Conservation (phyloP, 2,113 vertebrate genomes). For the Odocoileus hemionus region DNA sequence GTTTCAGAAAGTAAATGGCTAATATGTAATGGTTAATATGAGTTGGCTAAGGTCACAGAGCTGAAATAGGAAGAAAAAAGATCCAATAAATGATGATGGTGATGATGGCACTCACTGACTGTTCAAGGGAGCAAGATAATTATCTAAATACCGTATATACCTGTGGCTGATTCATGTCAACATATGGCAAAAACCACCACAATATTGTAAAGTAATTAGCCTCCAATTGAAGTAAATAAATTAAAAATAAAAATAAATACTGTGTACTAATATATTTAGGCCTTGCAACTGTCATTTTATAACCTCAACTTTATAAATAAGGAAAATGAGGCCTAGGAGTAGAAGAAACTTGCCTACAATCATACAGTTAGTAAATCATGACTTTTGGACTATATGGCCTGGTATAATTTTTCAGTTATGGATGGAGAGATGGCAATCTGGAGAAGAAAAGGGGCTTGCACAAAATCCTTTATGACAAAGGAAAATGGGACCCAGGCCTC, state of each 20-base stretch:
- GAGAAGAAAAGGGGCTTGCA: neutral
- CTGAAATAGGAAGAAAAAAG: neutral
- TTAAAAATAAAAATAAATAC: neutral
- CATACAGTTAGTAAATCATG: neutral
- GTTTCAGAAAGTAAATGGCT: neutral
- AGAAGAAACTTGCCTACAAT: neutral
- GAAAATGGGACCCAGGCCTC: neutral
- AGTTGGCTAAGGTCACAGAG: neutral
- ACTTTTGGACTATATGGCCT: neutral
- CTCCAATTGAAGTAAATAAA: neutral
- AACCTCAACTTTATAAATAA: neutral
- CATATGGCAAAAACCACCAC: neutral
- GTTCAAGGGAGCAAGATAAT: neutral
- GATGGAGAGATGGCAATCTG: neutral
- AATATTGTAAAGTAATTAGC: neutral
- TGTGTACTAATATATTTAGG: neutral
- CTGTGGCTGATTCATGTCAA: neutral
- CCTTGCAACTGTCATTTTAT: neutral
- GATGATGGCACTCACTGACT: neutral
- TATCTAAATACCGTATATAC: neutral
- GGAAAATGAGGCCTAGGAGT: neutral
- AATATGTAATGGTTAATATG: neutral
- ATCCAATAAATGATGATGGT: no score
- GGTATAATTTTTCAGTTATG: neutral
- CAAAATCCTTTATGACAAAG: neutral